Evolutionary conservation across 2,113 vertebrate genomes (phyloP).

Genomic region (Cinclus mexicanus): DNA sequence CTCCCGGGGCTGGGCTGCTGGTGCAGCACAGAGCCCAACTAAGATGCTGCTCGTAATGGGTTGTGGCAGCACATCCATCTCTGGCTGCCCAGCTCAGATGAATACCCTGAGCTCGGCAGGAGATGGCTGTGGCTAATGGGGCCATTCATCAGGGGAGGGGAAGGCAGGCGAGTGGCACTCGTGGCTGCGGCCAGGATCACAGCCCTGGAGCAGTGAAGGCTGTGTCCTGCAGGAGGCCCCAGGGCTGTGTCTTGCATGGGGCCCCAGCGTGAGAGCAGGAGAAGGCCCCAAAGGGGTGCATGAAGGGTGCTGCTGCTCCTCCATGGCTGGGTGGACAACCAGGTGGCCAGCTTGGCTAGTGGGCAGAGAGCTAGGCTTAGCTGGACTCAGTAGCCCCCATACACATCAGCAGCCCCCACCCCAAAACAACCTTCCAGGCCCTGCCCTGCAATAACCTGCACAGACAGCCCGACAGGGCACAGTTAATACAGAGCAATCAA

Average conservation of each 20-base stretch:
- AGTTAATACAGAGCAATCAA: constrained; percentile 80
- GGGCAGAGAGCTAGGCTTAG: not conserved
- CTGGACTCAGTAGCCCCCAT: not conserved
- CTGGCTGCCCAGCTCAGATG: not conserved
- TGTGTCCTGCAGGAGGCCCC: too few species aligned
- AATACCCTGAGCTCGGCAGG: not conserved
- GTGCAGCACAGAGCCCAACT: not conserved
- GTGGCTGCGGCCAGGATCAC: accelerated
- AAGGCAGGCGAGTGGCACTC: accelerated
- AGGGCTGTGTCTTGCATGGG: not conserved
- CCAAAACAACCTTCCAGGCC: not conserved
- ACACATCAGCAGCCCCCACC: not conserved
- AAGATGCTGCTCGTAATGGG: not conserved
- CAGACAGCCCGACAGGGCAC: constrained; percentile 50
- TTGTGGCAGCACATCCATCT: constrained; percentile 28
- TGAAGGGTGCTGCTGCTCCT: not conserved
- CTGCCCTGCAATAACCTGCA: constrained; percentile 55
- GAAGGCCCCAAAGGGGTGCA: not conserved
- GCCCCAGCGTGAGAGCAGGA: accelerated
- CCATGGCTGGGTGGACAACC: not conserved
- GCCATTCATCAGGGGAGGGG: not conserved
- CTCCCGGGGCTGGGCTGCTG: not conserved
- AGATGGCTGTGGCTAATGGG: constrained; percentile 6
- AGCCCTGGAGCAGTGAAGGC: accelerated
- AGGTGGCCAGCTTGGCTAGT: not conserved